Evolutionary conservation across 2,797 vertebrate species (phyloP), one percentile per base, ranked within the genome.

Genomic region (Taeniopygia guttata): DNA sequence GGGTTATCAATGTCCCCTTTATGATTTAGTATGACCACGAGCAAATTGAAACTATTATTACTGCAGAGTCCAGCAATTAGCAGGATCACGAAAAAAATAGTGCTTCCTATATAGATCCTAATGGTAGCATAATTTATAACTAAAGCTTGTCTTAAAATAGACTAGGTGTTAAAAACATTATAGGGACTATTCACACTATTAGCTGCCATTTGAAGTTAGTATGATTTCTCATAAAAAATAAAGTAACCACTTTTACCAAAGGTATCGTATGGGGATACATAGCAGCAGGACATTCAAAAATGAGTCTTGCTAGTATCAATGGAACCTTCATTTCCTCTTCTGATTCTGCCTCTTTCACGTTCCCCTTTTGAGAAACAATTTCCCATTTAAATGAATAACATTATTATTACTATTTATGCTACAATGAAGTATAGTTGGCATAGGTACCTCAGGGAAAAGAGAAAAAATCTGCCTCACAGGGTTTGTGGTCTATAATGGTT

Each of bases 321-420:
- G 42, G 34, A 92, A 26, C 13, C 34, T 87, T 80, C 25, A 26
- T 68, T 93, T 85, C 46, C n/a, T 68, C 43, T 77, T 87, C 88
- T 93, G 38, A 66, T 89, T 62, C 55, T 69, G 27, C 11, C 36
- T 84, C 51, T 74, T 84, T 74, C 30, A 62, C 18, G 38, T 94
- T 82, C 49, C 36, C 16, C 22, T 73, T 92, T 90, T 90, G 45
- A 85, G 54, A 90, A 89, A 89, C 20, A 23, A 38, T 42, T 95
- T 91, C 40, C n/a, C 36, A 75, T 90, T 89, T 76, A 94, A 95
- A 91, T 32, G 13, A 75, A 95, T 74, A 87, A 70, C 94, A 93
- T 89, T 83, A 83, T 81, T 89, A 91, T 81, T 68, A 78, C 23
- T 62, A 90, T 86, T 91, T 94, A 86, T 85, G 73, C 81, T 46